phyloP scores from a whole-genome alignment of 1,140 invertebrate species.

The Probaryconus sp. region DNA sequence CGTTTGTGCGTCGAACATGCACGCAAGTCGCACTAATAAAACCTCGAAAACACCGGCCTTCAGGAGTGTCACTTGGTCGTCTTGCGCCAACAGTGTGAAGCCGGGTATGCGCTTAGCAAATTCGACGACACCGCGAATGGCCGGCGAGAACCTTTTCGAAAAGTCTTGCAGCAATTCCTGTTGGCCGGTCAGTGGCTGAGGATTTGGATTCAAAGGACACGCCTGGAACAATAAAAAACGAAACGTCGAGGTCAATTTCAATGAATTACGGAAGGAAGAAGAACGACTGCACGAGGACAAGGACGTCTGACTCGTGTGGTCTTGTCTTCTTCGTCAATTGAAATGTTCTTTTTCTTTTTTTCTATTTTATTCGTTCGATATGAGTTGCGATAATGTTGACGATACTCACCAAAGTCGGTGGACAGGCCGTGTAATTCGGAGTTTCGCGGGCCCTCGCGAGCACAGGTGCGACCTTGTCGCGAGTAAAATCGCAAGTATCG shows the following conservation, averaged over 20 bases:
- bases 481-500: slow-evolving; percentile 96
- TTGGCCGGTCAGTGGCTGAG: slow-evolving; percentile 86
- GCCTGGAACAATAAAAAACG: slow-evolving; percentile 83
- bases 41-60: slow-evolving; percentile 98
- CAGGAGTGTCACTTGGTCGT: slow-evolving; percentile 97
- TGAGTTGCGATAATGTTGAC: too few relatives aligned
- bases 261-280: slow-evolving; percentile 43
- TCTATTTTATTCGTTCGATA: slow-evolving; percentile 49
- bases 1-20: slow-evolving; percentile 94
- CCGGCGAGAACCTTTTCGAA: slow-evolving; percentile 95
- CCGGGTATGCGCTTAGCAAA: slow-evolving; percentile 98
- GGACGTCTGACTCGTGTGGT: too few relatives aligned
- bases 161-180: slow-evolving; percentile 91
- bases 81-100: slow-evolving; percentile 94
- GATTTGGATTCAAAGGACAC: slow-evolving; percentile 96
- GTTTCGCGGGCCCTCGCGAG: slow-evolving; percentile 89
- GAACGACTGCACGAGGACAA: slow-evolving; percentile 64
- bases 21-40: slow-evolving; percentile 92
- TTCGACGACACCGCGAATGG: slow-evolving; percentile 97
- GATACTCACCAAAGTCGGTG: slow-evolving; percentile 86
- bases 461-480: slow-evolving; percentile 93
- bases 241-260: slow-evolving; percentile 31
- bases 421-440: slow-evolving; percentile 91
- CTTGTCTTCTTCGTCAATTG: too few relatives aligned
- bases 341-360: slow-evolving; percentile 18